Percentiles rank a stretch among this genome's conserved stretches.
Evolutionary conservation across 92 coral and sea anemone genomes (phyloP).

Genomic region (Siderastrea radians): DNA sequence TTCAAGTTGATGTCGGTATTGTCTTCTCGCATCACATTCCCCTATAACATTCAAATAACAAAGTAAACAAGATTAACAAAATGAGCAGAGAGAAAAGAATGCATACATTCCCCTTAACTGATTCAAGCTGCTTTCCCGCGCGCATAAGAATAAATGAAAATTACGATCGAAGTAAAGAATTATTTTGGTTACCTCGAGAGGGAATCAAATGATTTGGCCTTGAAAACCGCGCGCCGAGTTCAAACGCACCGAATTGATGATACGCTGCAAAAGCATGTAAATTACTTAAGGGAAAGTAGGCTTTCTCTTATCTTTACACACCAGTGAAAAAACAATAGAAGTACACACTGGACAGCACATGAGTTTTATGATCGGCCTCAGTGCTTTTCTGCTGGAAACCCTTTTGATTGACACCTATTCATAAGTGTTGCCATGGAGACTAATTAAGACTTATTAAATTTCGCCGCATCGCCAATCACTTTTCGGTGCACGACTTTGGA

Average conservation of each 20-base stretch:
- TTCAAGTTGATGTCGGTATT: conserved; percentile 53
- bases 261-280: conserved; percentile 77
- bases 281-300: conserved; percentile 71
- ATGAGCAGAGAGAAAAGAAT: conserved; percentile 38
- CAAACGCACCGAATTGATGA: conserved; percentile 36
- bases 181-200: conserved; percentile 20
- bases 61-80: conserved; percentile 77
- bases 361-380: conserved; percentile 41
- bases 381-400: conserved; percentile 66
- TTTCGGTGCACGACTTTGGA: conserved; percentile 2
- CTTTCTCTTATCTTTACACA: conserved; percentile 70
- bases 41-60: conserved; percentile 81
- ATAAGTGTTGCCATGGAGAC: conserved; percentile 65
- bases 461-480: conserved; percentile 81
- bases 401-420: conserved; percentile 83
- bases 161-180: not conserved
- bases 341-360: conserved; percentile 55
- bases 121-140: not conserved
- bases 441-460: conserved; percentile 91
- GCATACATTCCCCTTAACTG: conserved; percentile 2
- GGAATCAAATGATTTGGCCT: conserved; percentile 20
- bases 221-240: conserved; percentile 28
- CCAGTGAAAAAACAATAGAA: conserved; percentile 78
- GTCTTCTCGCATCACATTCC: conserved; percentile 71
- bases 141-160: not conserved